Percentiles rank a stretch among this genome's conserved stretches.
Evolutionary conservation across 2,113 vertebrate species (phyloP).

Genomic region (Furnarius figulus): DNA sequence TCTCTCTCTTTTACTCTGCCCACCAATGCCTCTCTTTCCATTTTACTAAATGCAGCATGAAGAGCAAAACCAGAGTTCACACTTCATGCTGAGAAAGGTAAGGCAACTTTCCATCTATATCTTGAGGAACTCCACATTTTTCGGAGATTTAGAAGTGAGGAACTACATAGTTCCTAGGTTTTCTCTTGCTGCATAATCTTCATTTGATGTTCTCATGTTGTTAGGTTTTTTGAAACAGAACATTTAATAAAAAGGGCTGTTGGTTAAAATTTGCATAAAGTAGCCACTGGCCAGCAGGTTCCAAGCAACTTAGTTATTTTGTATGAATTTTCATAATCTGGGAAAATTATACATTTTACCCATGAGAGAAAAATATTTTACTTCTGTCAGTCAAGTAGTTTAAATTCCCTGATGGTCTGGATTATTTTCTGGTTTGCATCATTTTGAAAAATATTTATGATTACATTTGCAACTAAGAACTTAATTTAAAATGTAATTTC

Average conservation of each 20-base stretch:
- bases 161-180: not conserved
- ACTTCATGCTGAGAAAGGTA: not conserved
- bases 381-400: not conserved
- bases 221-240: not conserved
- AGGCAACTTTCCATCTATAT: not conserved
- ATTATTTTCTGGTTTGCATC: not conserved
- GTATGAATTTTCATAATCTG: slow-evolving; percentile 12
- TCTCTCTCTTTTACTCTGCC: not conserved
- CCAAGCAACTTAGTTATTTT: not conserved
- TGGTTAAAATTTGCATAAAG: slow-evolving; percentile 11
- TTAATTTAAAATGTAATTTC: not conserved
- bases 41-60: not conserved
- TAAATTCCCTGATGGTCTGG: not conserved
- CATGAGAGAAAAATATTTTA: not conserved
- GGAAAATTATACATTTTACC: slow-evolving; percentile 4
- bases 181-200: not conserved
- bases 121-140: not conserved
- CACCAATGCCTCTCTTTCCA: not conserved
- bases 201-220: not conserved
- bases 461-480: not conserved
- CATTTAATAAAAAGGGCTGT: not conserved
- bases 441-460: not conserved
- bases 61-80: not conserved
- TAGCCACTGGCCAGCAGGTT: not conserved
- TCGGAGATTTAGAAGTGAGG: not conserved